Conservation (phyloP, 2,113 vertebrate species). For the Cephalopterus ornatus region DNA sequence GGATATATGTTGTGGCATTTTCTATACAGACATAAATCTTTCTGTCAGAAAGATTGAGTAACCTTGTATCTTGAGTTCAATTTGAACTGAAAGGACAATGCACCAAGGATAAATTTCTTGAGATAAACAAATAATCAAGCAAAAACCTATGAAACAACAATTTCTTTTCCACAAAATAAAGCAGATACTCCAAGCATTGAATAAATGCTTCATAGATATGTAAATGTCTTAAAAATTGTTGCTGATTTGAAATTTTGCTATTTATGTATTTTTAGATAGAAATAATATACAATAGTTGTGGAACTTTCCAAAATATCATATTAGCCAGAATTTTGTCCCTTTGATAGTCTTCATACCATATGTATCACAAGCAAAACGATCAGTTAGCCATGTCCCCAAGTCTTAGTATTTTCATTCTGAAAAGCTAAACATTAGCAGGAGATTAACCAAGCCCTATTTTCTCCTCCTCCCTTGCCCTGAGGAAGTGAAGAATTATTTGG, state of each 20-base stretch:
- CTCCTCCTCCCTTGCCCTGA: not conserved
- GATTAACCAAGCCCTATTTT: not conserved
- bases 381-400: not conserved
- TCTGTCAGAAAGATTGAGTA: not conserved
- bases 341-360: not conserved
- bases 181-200: not conserved
- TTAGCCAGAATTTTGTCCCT: not conserved
- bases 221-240: not conserved
- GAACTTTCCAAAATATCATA: not conserved
- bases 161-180: not conserved
- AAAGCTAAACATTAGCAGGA: not conserved
- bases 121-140: not conserved
- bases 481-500: not conserved
- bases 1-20: constrained; percentile 7
- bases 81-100: constrained; percentile 21
- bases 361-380: not conserved
- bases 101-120: not conserved
- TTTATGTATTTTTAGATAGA: constrained; percentile 9
- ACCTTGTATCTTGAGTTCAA: not conserved
- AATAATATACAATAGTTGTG: not conserved
- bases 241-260: not conserved
- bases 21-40: not conserved
- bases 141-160: not conserved
- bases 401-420: not conserved
- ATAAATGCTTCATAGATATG: not conserved